Evolutionary conservation across 2,113 vertebrate species (phyloP).

Genomic region (Dipodomys stephensi): DNA sequence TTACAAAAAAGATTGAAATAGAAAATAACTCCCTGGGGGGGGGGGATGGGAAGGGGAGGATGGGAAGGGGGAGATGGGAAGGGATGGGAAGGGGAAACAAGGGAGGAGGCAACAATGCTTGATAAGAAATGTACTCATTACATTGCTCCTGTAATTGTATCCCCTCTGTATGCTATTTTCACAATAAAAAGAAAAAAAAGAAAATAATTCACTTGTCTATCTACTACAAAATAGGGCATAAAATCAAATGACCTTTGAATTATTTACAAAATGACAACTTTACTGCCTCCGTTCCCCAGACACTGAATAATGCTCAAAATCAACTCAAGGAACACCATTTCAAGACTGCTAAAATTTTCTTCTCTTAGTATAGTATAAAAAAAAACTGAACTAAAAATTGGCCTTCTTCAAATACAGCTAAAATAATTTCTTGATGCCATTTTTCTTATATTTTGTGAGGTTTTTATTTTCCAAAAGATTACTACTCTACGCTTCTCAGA

Average conservation of each 20-base stretch:
- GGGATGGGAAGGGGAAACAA: too few relatives aligned
- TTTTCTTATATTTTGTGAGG: not conserved
- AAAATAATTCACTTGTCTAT: not conserved
- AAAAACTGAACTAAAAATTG: not conserved
- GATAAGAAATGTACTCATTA: too few relatives aligned
- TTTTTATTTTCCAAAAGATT: constrained; percentile 38
- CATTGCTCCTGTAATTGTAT: too few relatives aligned
- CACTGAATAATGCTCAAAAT: not conserved
- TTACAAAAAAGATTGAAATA: not conserved
- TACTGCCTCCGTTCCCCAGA: not conserved
- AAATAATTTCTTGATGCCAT: not conserved
- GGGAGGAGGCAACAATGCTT: too few relatives aligned
- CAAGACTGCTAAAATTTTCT: not conserved
- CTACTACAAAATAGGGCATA: not conserved
- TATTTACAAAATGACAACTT: not conserved
- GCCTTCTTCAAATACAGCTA: not conserved
- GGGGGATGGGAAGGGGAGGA: too few relatives aligned
- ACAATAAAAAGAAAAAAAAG: too few relatives aligned
- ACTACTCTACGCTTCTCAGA: not conserved
- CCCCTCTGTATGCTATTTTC: too few relatives aligned
- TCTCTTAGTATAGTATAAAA: not conserved
- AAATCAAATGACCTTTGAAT: not conserved
- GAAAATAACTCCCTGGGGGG: not conserved
- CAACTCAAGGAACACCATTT: not conserved
- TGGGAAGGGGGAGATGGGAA: too few relatives aligned